Evolutionary conservation across 2,113 vertebrate species (phyloP), one percentile per base, ranked within the genome.

Genomic region (Seriola rivoliana): DNA sequence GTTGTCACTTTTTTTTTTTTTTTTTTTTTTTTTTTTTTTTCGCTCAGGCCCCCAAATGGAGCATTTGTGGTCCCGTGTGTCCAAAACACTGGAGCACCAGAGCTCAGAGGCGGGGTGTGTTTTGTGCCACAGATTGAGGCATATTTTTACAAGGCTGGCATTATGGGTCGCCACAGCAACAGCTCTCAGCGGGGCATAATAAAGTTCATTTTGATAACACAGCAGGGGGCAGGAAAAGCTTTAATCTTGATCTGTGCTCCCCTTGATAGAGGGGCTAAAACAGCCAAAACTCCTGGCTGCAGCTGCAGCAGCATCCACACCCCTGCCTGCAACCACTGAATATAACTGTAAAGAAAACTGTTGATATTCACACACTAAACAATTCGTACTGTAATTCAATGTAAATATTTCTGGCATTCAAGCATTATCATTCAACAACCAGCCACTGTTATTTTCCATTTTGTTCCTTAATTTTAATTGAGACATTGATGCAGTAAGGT

Each of bases 131-230:
- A 78, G 84, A 88, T 82, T 73, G 78, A 87, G 63, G 82, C 79
- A 73, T 88, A 65, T 92, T 86, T 88, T 86, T 82, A 79, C 75
- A 64, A 80, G 46, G 80, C 85, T 80, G 80, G 81, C 87, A 78
- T 92, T 84, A 77, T 64, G 78, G 78, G 88, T 87, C 59, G 46
- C 83, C 81, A 44, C 80, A 65, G 90, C 87, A 73, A 81, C 86
- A 74, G 81, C 78, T 83, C 88, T 85, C 88, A 87, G 84, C 87
- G 10, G 84, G 89, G 85, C 71, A 65, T 85, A 84, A 92, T 91
- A 89, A 93, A 90, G 85, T 90, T 93, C 68, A 88, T 91, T 93
- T 86, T 92, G 90, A 93, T 91, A 91, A 86, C 87, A 60, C 91
- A 80, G 90, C 91, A 84, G 86, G 86, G 76, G 84, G 55, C 66